Base-by-base conservation (phyloP, 92 coral and sea anemone genomes). In the Porites divaricata region DNA sequence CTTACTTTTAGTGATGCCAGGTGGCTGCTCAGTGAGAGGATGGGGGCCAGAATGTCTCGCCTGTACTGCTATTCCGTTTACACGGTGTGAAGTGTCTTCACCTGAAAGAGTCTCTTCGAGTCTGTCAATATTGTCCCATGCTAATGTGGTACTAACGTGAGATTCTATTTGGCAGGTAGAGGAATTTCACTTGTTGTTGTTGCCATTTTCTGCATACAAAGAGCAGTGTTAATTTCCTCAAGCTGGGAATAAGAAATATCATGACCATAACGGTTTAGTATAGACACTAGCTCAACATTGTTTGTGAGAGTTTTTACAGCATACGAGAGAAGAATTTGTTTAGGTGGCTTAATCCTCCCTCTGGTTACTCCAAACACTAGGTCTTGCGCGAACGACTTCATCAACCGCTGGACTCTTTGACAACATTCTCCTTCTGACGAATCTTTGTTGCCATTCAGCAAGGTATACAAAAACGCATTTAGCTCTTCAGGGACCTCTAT, bases 61-160 rank as follows among this genome's bases (percentile, higher is more conserved):
- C 59, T 91, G 94, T 11, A 87, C 86, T 8, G 84, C 80, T 8
- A 90, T 90, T 13, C 86, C 85, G 59, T 90, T 90, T 6, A 86
- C 85, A 2, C 90, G 74, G 70, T 13, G 58, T 85, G 90, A 83
- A 6, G 89, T 90, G 15, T 81, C 86, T 35, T 63, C 83, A 23
- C 94, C 89, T 8, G 89, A 74, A 9, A 88, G 77, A 64, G 91
- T 91, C 64, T 83, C 89, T 23, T 88, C 94, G 8, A 91, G 79
- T 2, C 87, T 15, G 21, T 91, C 91, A 41, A 91, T 79, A 70
- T 88, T 91, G 17, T 90, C 92, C 89, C 88, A 91, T 21, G 92
- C 92, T 5, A 88, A 59, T 5, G 81, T 79, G 11, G 94, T 91
- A 26, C 62, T 62, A 21, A 88, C 64, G 35, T 54, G 50, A 9